Evolutionary conservation across 2,797 vertebrate genomes (phyloP).

Genomic region (Sebastolobus altivelis): DNA sequence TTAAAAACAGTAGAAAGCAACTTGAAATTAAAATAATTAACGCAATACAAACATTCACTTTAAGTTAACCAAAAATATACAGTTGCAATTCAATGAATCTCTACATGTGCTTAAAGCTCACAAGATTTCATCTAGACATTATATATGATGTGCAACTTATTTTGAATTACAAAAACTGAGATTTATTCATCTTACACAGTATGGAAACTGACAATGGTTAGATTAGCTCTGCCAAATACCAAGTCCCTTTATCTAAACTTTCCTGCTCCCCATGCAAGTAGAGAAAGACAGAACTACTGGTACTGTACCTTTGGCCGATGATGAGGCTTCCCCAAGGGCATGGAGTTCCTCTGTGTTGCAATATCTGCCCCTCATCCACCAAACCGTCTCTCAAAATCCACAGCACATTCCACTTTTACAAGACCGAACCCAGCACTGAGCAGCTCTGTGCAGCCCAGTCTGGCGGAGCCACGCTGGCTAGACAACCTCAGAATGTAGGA

Average conservation of each 20-base stretch:
- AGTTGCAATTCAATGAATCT: background rate
- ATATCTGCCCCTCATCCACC: conserved; percentile 63
- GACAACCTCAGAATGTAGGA: conserved; percentile 60
- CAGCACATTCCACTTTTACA: conserved; percentile 42
- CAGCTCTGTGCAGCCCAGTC: conserved; percentile 51
- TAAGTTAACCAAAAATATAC: background rate
- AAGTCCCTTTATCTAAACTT: conserved; percentile 21
- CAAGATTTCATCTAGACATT: background rate
- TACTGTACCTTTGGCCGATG: conserved; percentile 81
- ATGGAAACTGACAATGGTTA: conserved; percentile 7
- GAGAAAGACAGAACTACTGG: conserved; percentile 41
- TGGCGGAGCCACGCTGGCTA: conserved; percentile 49
- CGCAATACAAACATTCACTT: background rate
- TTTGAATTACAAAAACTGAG: conserved; percentile 4
- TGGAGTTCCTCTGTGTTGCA: conserved; percentile 65
- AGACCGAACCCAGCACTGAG: conserved; percentile 42
- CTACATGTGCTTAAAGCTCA: background rate
- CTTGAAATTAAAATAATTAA: background rate
- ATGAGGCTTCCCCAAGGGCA: conserved; percentile 65
- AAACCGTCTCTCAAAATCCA: conserved; percentile 61
- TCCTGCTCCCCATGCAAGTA: conserved; percentile 30
- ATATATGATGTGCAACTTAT: background rate
- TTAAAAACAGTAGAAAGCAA: conserved; percentile 22
- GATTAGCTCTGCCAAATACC: background rate
- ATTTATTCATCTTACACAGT: background rate